phyloP scores from a whole-genome alignment of 2,797 vertebrate species.

The Pogoniulus pusillus region DNA sequence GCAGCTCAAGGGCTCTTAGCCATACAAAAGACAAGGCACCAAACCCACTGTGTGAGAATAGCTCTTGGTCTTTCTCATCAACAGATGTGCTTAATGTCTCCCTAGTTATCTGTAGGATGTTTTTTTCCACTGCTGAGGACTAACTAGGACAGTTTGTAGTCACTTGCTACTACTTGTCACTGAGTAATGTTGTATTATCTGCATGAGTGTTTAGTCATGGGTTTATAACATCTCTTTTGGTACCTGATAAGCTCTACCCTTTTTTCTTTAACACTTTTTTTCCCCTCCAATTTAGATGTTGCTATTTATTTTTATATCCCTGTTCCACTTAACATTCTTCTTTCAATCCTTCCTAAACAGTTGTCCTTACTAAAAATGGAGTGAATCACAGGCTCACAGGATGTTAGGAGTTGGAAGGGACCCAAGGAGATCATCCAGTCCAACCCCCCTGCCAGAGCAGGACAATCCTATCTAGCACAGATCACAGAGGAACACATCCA shows the following conservation, averaged over 20 bases:
- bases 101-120: not conserved
- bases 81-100: not conserved
- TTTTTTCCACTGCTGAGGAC: not conserved
- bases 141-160: accelerated
- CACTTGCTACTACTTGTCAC: not conserved
- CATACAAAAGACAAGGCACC: not conserved
- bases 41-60: not conserved
- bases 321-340: not conserved
- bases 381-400: too few species aligned
- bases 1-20: not conserved
- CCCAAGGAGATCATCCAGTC: too few species aligned
- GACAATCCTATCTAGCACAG: too few species aligned
- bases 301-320: not conserved
- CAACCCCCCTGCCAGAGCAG: too few species aligned
- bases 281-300: not conserved
- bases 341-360: not conserved
- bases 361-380: not conserved
- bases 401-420: too few species aligned
- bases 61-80: not conserved
- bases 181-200: not conserved
- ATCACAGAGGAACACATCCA: too few species aligned
- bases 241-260: not conserved
- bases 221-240: not conserved
- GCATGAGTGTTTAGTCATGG: not conserved
- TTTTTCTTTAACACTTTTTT: not conserved